Evolutionary conservation across 2,113 vertebrate species (phyloP), one percentile per base, ranked within the genome.

Genomic region (Rhegmatorhina hoffmannsi): DNA sequence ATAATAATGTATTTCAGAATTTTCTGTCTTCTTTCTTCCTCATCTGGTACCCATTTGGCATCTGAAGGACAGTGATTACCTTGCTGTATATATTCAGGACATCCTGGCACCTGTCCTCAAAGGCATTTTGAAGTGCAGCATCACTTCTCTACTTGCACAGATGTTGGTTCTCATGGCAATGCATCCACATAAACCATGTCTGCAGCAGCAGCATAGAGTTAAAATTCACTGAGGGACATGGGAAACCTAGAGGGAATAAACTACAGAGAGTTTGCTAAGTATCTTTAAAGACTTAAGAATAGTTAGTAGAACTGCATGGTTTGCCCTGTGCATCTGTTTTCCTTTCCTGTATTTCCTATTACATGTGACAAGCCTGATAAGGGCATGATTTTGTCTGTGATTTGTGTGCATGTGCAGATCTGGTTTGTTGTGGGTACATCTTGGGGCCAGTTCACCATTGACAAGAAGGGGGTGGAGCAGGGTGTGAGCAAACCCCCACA

Each of bases 401-500:
- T 82, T 77, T 78, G n/a, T 44, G 23, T 34, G 36, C 19, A 16
- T 6, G 5, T 49, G n/a, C 14, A 64, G 53, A 84, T 29, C 11
- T 5, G n/a, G 29, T 66, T 93, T 83, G 25, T 59, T 29, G 38
- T 59, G 76, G 56, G 63, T 34, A 40, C 7, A 3, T 34, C 6
- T 31, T 18, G 25, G 44, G 28, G 19, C 49, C 62, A 70, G 80
- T 62, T 67, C 72, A 43, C 44, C 34, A 19, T 36, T 76, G 53
- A 24, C 28, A 49, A 58, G 16, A 62, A 58, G 43, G n/a, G n/a
- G 26, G 18, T 9, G 16, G 29, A 56, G 38, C 1, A 3, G 1
- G 3, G 36, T 1, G 10, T 31, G 75, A 66, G 67, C 24, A 55
- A 29, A 20, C 43, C 9, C 12, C 21, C 4, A 0, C 1, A 20